Base-by-base conservation (phyloP, 2,888 invertebrate genomes). In the Willowsia nigromaculata region DNA sequence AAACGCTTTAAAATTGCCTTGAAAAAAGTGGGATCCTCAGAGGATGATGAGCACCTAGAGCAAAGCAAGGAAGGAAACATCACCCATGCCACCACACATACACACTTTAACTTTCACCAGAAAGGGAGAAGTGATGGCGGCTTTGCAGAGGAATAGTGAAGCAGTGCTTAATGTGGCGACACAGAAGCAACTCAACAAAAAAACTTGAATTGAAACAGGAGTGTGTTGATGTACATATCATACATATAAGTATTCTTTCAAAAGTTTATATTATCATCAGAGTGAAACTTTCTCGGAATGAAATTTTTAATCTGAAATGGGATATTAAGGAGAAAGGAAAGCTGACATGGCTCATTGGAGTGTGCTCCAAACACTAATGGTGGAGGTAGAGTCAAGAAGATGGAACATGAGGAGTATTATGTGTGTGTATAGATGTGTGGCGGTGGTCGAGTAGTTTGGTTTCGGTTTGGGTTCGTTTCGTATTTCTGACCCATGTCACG, bases 401-500 rank as follows among this genome's bases (percentile, higher is more conserved):
- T 47, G 74, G 27, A 74, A 74, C 25, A 27, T 27, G 27, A 3
- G 74, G 6, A 7, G 25, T n/a, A 27, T 27, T 15, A 71, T n/a
- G 30, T 62, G 33, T 33, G 53, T 59, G 25, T 25, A 11, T 25
- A 1, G 18, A 27, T 59, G 25, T 30, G 9, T 37, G 15, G 18
- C n/a, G 33, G 71, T 74, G 74, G 74, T 47, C 47, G 74, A 74
- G 47, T 27, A 74, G 47, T 43, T 74, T 74, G 74, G 74, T 74
- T 74, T 74, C 50, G 74, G 47, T 74, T 47, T 74, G 74, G 74
- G 47, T 74, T 74, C 74, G 15, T 74, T 74, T 74, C 74, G 15
- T 47, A 74, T 74, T 74, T 74, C 47, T 74, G 47, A 74, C 74
- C 74, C 74, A 74, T 74, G 74, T 74, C 74, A 74, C 74, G 74